Evolutionary conservation across 2,113 vertebrate species (phyloP), one percentile per base, ranked within the genome.

Genomic region (Illadopsis cleaveri): DNA sequence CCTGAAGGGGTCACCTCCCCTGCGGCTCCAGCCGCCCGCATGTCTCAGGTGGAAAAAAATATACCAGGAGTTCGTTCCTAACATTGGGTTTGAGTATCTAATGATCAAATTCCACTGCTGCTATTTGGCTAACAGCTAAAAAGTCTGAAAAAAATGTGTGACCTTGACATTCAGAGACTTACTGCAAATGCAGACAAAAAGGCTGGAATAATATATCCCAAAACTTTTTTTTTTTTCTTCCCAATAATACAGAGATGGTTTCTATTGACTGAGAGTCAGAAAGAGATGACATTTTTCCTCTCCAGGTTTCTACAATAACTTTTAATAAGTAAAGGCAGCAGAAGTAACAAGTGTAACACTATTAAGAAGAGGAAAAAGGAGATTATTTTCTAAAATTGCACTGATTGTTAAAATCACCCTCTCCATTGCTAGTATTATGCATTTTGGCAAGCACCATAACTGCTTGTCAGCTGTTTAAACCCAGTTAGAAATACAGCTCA

Each of bases 41-140:
- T n/a, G n/a, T n/a, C n/a, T n/a, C n/a, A n/a, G n/a, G n/a, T n/a
- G n/a, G n/a, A n/a, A n/a, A n/a, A n/a, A n/a, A n/a, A n/a, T n/a
- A n/a, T n/a, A n/a, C n/a, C n/a, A n/a, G n/a, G n/a, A n/a, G n/a
- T n/a, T n/a, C n/a, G n/a, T n/a, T n/a, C n/a, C n/a, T n/a, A n/a
- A n/a, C n/a, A n/a, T n/a, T n/a, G 30, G 18, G 56, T 94, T 95
- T 84, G 65, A 73, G 56, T 89, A 82, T 69, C 66, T 92, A 85
- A 70, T 84, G 92, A 87, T 60, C 22, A 93, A 76, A 90, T 86
- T 94, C 73, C 62, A 86, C 38, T 61, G 38, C 0, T 3, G n/a
- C 62, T 71, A 57, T 92, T 93, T 76, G 76, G 44, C 65, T 94
- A 92, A 61, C 15, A 69, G 73, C 20, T 72, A 57, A 82, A 76